A percentile compares a stretch with the other conserved stretches of the same genome.
These are phyloP conservation scores for Aurelia aurita complex sp. Pacific DNA, from an alignment of 30 jellyfish, hydroid and myxozoan genomes.

Conservation along the genomic window DNA sequence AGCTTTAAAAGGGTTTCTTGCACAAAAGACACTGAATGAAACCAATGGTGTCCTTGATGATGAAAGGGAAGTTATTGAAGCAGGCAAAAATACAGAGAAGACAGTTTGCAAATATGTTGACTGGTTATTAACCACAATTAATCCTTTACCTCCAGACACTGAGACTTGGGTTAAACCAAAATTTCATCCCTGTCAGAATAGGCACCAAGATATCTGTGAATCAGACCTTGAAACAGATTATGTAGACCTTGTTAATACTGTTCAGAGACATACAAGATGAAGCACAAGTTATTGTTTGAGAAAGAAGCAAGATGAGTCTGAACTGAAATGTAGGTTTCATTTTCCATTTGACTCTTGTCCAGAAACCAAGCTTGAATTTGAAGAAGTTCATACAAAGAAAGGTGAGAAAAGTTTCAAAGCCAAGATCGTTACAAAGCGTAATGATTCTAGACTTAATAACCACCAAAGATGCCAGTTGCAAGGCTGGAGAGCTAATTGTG, in stretches of 20 bases:
- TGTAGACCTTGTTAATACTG: constrained; percentile 41
- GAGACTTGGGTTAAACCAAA: constrained; percentile 46
- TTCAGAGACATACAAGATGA: background rate
- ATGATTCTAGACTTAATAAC: constrained; percentile 42
- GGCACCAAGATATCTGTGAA: background rate
- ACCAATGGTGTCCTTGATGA: background rate
- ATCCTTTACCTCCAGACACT: background rate
- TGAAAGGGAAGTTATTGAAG: background rate
- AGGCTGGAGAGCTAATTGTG: constrained; percentile 63
- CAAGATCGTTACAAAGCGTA: constrained; percentile 11
- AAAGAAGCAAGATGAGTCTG: too few species aligned
- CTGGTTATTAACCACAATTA: background rate
- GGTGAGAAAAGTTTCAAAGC: background rate
- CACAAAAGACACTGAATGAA: background rate
- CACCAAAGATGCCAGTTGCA: constrained; percentile 36
- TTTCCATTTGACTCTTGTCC: too few species aligned
- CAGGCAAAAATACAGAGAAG: constrained; percentile 14
- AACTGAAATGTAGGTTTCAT: too few species aligned
- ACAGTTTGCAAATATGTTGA: constrained; percentile 18
- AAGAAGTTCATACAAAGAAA: too few species aligned
- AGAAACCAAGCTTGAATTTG: too few species aligned
- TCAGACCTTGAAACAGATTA: background rate
- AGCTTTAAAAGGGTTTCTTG: background rate
- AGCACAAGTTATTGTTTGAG: too few species aligned
- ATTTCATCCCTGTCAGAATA: constrained; percentile 24